Evolutionary conservation across 2,797 vertebrate genomes (phyloP).

Genomic region (Danio choprae): DNA sequence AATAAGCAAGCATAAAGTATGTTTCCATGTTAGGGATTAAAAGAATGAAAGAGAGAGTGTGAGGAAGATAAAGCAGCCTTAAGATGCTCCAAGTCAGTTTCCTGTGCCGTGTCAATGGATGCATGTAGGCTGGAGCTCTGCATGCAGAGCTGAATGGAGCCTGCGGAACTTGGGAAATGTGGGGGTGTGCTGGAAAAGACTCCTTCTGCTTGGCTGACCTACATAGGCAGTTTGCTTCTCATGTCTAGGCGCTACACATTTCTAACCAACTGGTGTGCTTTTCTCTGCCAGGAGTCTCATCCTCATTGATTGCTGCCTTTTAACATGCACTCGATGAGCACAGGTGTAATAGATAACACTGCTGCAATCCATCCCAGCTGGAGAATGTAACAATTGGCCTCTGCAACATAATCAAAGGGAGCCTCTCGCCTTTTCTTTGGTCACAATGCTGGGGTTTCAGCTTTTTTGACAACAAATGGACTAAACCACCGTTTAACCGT

Average conservation of each 20-base stretch:
- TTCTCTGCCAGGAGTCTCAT: slow-evolving; percentile 75
- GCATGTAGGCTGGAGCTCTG: slow-evolving; percentile 49
- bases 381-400: slow-evolving; percentile 41
- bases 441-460: slow-evolving; percentile 9
- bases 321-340: slow-evolving; percentile 65
- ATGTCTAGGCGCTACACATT: slow-evolving; percentile 77
- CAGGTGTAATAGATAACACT: slow-evolving; percentile 54
- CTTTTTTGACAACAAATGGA: neutral
- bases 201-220: slow-evolving; percentile 86
- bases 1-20: slow-evolving; percentile 9
- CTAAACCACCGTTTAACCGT: neutral
- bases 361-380: slow-evolving; percentile 59
- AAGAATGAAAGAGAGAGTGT: slow-evolving; percentile 29
- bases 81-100: slow-evolving; percentile 41
- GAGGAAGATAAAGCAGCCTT: slow-evolving; percentile 37
- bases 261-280: slow-evolving; percentile 74
- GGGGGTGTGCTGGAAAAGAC: slow-evolving; percentile 77
- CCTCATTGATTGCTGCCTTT: slow-evolving; percentile 78
- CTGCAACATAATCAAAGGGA: slow-evolving; percentile 40
- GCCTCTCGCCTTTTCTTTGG: slow-evolving; percentile 30
- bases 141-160: slow-evolving; percentile 63
- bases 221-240: slow-evolving; percentile 84
- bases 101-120: slow-evolving; percentile 52
- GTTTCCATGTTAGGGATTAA: neutral
- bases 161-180: slow-evolving; percentile 74